Conservation (phyloP, 2,888 invertebrate species). For the Ectobius pallidus region DNA sequence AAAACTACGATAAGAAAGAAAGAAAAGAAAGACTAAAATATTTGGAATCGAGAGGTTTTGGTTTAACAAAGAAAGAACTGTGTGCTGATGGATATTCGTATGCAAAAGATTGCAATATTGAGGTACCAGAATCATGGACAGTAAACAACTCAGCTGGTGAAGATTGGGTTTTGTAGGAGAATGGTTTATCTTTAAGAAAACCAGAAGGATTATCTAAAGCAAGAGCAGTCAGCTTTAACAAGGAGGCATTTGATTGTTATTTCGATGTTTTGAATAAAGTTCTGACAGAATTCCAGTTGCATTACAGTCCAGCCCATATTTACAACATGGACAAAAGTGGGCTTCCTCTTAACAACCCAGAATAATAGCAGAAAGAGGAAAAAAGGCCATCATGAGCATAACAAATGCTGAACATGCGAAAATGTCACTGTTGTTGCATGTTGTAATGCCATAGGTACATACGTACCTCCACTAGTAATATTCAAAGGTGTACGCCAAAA, state of each 20-base stretch:
- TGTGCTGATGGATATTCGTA: too few species aligned
- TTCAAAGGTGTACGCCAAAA: neutral
- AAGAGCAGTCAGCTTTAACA: too few species aligned
- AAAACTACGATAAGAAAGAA: too few species aligned
- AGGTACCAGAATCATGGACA: too few species aligned
- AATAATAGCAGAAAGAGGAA: neutral
- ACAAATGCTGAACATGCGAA: neutral
- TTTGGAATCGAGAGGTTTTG: too few species aligned
- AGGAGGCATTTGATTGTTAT: neutral
- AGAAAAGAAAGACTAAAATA: too few species aligned
- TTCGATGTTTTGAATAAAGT: neutral
- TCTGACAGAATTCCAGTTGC: neutral
- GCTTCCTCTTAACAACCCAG: neutral
- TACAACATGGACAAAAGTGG: neutral
- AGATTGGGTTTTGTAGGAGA: too few species aligned
- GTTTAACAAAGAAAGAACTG: too few species aligned
- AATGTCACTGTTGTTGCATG: neutral
- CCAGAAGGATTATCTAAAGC: too few species aligned
- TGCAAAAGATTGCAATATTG: too few species aligned
- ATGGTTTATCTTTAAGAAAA: too few species aligned
- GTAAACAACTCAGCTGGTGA: too few species aligned
- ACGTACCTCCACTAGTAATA: neutral
- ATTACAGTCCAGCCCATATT: neutral
- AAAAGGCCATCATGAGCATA: neutral
- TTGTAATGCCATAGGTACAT: slow-evolving; percentile 3